These are phyloP conservation scores for Drosophila arizonae DNA, from an alignment of 1,140 invertebrate genomes.

Conservation along the genomic window DNA sequence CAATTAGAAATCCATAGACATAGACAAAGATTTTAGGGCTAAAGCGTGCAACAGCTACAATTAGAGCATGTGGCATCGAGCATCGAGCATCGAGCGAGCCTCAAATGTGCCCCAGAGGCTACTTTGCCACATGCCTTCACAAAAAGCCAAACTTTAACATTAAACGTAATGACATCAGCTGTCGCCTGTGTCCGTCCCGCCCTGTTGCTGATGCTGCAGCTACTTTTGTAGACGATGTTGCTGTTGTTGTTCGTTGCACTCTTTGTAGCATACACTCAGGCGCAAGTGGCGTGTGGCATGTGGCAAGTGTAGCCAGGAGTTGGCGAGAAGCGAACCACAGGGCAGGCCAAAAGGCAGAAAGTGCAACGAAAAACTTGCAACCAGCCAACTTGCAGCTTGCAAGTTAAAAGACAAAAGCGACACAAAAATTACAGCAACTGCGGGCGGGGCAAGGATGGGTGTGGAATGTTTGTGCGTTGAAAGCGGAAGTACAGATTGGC, in stretches of 20 bases:
- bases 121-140: background rate
- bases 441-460: slow-evolving; percentile 3
- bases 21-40: background rate
- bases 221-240: background rate
- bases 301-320: slow-evolving; percentile 8
- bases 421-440: slow-evolving; percentile 50
- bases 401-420: slow-evolving; percentile 60
- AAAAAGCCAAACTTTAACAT: slow-evolving; percentile 32
- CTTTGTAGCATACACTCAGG: slow-evolving; percentile 28
- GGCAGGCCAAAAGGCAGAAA: slow-evolving; percentile 45
- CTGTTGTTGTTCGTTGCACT: slow-evolving; percentile 3
- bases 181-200: background rate
- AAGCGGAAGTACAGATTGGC: slow-evolving; percentile 73
- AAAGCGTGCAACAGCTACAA: background rate
- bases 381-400: slow-evolving; percentile 28
- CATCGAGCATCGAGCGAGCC: background rate
- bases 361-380: slow-evolving; percentile 69
- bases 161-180: slow-evolving; percentile 46
- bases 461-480: slow-evolving; percentile 42
- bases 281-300: slow-evolving; percentile 21
- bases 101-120: slow-evolving; percentile 18
- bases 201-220: too few relatives aligned
- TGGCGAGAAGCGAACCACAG: slow-evolving; percentile 37
- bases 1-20: background rate
- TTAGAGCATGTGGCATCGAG: background rate